Conservation (phyloP, 2,797 vertebrate species). For the Microctenopoma steveboyesi region DNA sequence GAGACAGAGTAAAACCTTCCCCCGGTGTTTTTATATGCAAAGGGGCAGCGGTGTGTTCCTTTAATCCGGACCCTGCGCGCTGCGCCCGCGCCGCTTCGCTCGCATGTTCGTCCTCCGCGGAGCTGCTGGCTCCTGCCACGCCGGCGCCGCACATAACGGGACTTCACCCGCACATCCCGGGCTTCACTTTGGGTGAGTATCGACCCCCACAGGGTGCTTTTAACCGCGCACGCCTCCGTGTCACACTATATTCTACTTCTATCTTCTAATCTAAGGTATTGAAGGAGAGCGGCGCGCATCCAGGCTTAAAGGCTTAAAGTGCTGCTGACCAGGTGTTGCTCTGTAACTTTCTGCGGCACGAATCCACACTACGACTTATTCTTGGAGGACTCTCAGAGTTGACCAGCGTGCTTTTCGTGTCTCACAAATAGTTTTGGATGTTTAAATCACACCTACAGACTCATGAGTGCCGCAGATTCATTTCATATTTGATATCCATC, state of each 20-base stretch:
- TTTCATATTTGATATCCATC: neutral
- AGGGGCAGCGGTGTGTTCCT: slow-evolving; percentile 18
- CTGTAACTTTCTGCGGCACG: slow-evolving; percentile 51
- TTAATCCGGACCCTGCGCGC: slow-evolving; percentile 30
- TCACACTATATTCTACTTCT: slow-evolving; percentile 16
- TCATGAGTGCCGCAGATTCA: neutral
- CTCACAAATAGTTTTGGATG: neutral
- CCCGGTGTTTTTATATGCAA: slow-evolving; percentile 8
- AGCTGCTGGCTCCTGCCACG: neutral
- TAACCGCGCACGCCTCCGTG: fast-evolving
- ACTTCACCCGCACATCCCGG: slow-evolving; percentile 21
- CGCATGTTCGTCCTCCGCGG: neutral
- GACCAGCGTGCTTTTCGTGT: neutral
- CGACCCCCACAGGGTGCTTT: neutral
- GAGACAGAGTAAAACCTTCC: slow-evolving; percentile 17
- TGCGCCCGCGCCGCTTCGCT: slow-evolving; percentile 8
- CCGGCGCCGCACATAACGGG: slow-evolving; percentile 32
- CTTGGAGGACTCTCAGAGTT: neutral
- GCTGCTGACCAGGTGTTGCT: slow-evolving; percentile 55
- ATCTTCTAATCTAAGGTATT: slow-evolving; percentile 22
- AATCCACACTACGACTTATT: neutral
- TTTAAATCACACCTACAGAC: neutral
- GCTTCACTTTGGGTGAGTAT: slow-evolving; percentile 57
- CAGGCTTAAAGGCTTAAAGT: slow-evolving; percentile 42
- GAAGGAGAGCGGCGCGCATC: slow-evolving; percentile 1